phyloP scores from a whole-genome alignment of 2,797 vertebrate genomes.

The Acanthurus lineatus region DNA sequence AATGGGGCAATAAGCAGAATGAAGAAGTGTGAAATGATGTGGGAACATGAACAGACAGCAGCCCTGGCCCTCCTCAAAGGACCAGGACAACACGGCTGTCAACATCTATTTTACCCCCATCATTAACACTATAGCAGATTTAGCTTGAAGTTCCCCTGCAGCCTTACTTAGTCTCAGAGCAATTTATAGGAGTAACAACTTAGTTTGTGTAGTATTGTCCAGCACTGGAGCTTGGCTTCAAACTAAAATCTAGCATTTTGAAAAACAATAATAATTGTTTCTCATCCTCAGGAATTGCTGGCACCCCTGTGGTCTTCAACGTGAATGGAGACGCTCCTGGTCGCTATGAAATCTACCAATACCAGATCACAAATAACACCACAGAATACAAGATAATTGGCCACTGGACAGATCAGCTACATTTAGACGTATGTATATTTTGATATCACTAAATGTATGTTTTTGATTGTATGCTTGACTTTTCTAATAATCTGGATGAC shows the following conservation, averaged over 20 bases:
- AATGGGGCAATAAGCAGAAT: constrained; percentile 76
- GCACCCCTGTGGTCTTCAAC: constrained; percentile 94
- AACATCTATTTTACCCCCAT: constrained; percentile 70
- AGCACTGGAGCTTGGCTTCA: not conserved
- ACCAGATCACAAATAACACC: constrained; percentile 91
- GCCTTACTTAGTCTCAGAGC: constrained; percentile 49
- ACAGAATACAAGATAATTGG: constrained; percentile 94
- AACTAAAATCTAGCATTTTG: not conserved
- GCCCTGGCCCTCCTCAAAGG: constrained; percentile 65
- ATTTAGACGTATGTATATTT: constrained; percentile 87
- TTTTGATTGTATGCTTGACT: not conserved
- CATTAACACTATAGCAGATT: constrained; percentile 57
- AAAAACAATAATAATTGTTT: not conserved
- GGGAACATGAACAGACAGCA: constrained; percentile 77
- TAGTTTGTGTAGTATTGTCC: constrained; percentile 1
- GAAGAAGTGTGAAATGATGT: constrained; percentile 78
- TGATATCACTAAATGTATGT: not conserved
- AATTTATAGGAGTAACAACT: constrained; percentile 19
- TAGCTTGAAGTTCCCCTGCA: constrained; percentile 39
- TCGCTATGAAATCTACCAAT: constrained; percentile 97
- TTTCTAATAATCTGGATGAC: not conserved
- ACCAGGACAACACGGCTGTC: constrained; percentile 74
- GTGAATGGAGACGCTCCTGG: constrained; percentile 95
- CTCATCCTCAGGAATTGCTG: constrained; percentile 89
- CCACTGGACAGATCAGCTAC: constrained; percentile 92